These are phyloP conservation scores for Zootoca vivipara DNA, from an alignment of 2,113 vertebrate genomes.

Conservation along the genomic window DNA sequence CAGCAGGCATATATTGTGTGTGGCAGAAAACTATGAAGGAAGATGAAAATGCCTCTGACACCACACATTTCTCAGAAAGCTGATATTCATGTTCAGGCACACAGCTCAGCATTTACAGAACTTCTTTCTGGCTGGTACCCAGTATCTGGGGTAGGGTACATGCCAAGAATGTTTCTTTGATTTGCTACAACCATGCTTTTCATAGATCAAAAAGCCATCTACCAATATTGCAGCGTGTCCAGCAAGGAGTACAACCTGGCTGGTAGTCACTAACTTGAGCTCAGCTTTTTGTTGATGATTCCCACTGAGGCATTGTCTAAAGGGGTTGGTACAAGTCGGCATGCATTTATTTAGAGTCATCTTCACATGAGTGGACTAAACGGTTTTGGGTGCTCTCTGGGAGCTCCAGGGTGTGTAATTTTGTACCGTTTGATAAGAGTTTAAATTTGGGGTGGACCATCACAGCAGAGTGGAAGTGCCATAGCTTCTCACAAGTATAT, in stretches of 20 bases:
- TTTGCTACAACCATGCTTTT: not conserved
- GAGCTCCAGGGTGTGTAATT: too few relatives aligned
- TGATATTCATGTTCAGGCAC: not conserved
- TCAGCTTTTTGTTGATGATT: not conserved
- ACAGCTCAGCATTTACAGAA: not conserved
- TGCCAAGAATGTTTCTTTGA: not conserved
- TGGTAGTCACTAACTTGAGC: not conserved
- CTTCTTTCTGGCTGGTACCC: not conserved
- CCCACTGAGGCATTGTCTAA: not conserved
- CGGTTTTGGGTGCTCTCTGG: too few relatives aligned
- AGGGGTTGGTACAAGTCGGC: not conserved
- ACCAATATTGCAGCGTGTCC: not conserved
- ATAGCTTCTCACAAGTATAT: too few relatives aligned
- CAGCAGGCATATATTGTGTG: not conserved
- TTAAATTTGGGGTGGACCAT: too few relatives aligned
- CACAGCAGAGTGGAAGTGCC: too few relatives aligned
- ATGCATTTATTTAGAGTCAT: not conserved
- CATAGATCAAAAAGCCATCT: not conserved
- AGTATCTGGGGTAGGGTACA: not conserved
- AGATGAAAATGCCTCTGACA: slow-evolving; percentile 9
- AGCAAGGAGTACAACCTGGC: not conserved
- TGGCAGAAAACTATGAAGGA: slow-evolving; percentile 4
- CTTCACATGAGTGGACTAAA: not conserved
- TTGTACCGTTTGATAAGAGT: too few relatives aligned
- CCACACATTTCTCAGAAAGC: not conserved